A percentile compares a stretch with the other conserved stretches of the same genome.
Evolutionary conservation across 2,797 vertebrate genomes (phyloP).

Genomic region (Crenuchus spilurus): DNA sequence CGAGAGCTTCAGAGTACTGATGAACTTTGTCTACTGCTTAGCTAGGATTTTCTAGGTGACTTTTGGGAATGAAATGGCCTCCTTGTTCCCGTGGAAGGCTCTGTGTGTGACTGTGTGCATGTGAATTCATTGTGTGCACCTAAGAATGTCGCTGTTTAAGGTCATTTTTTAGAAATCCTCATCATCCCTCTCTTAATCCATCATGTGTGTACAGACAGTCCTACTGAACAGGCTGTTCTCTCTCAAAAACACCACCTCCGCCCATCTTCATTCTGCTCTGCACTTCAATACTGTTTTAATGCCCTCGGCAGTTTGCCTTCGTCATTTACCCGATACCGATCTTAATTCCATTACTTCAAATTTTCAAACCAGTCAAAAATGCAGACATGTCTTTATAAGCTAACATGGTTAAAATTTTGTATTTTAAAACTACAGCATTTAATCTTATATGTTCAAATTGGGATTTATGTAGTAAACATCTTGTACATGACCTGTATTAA

Average conservation of each 20-base stretch:
- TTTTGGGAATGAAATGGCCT: constrained; percentile 1
- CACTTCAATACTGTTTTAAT: not conserved
- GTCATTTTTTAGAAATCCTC: not conserved
- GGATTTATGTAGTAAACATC: no score
- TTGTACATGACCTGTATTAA: no score
- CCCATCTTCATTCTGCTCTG: not conserved
- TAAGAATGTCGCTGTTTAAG: constrained; percentile 2
- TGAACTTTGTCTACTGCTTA: constrained; percentile 13
- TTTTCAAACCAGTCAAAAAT: no score
- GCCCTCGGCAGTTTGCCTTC: not conserved
- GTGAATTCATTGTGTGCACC: constrained; percentile 17
- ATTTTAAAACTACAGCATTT: no score
- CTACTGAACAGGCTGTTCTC: not conserved
- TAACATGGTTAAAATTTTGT: no score
- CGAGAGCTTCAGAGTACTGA: constrained; percentile 13
- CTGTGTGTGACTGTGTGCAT: not conserved
- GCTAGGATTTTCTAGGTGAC: constrained; percentile 13
- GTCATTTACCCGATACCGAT: not conserved
- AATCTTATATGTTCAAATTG: no score
- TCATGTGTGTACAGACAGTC: not conserved
- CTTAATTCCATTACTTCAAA: not conserved
- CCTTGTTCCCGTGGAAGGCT: not conserved
- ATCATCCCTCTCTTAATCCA: not conserved
- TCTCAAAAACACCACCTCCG: not conserved
- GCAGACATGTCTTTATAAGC: no score